Conservation (phyloP, 2,888 invertebrate genomes). For the Drosophila neonasuta region DNA sequence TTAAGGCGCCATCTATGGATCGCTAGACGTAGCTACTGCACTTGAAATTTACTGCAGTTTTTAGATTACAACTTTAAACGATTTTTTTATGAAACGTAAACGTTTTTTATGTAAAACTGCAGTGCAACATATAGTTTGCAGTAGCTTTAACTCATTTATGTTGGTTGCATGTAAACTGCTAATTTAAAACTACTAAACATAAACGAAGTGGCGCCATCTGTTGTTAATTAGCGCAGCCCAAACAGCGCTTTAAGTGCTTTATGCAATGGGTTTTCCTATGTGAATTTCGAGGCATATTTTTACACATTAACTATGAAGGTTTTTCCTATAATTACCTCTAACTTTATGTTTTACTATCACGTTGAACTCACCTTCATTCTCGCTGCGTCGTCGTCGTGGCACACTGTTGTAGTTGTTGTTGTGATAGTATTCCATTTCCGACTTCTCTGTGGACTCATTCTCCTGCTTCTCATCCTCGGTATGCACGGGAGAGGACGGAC, state of each 20-base stretch:
- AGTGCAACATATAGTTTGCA: neutral
- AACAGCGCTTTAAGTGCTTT: no score
- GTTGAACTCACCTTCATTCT: constrained; percentile 80
- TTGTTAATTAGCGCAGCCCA: no score
- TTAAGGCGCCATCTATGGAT: neutral
- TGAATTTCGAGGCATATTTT: neutral
- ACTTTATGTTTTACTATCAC: no score
- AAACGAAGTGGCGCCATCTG: neutral
- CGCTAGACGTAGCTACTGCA: neutral
- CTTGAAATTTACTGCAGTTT: neutral
- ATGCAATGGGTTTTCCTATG: neutral
- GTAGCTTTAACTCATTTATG: neutral
- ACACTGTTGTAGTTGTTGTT: constrained; percentile 65
- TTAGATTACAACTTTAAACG: neutral
- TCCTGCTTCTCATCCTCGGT: constrained; percentile 84
- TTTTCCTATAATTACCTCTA: no score
- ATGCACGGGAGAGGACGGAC: constrained; percentile 82
- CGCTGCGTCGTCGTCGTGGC: constrained; percentile 75
- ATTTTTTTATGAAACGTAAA: neutral
- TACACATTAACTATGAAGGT: no score
- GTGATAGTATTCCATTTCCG: constrained; percentile 71
- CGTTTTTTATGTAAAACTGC: neutral
- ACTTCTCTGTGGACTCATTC: constrained; percentile 84
- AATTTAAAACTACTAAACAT: neutral
- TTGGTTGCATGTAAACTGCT: neutral